Percentiles rank a stretch among this genome's conserved stretches.
These are phyloP conservation scores for Ceratina japonica DNA, from an alignment of 1,140 invertebrate genomes.

Conservation along the genomic window DNA sequence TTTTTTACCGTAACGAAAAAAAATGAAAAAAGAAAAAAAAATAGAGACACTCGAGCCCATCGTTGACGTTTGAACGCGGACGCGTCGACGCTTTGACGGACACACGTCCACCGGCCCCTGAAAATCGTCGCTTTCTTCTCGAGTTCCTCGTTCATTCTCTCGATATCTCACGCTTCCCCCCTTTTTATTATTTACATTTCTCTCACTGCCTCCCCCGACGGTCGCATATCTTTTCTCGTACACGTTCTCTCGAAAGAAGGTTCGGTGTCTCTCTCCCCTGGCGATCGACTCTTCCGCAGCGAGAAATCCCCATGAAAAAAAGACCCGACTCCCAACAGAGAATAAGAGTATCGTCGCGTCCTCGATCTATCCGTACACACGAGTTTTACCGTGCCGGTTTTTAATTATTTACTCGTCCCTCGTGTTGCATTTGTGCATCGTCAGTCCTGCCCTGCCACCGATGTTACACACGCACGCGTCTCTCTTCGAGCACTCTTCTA, in stretches of 20 bases:
- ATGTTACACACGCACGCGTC: slow-evolving; percentile 55
- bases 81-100: slow-evolving; percentile 17
- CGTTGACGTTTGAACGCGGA: not conserved
- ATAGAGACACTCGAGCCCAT: not conserved
- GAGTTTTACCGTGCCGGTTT: slow-evolving; percentile 38
- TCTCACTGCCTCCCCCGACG: not conserved
- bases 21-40: not conserved
- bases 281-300: slow-evolving; percentile 16
- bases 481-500: slow-evolving; percentile 50
- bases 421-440: slow-evolving; percentile 62
- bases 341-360: slow-evolving; percentile 39
- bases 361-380: slow-evolving; percentile 43
- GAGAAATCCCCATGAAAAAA: slow-evolving; percentile 14
- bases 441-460: slow-evolving; percentile 58
- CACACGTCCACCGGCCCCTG: not conserved
- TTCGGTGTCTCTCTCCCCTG: not conserved
- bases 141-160: slow-evolving; percentile 9
- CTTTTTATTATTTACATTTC: not conserved
- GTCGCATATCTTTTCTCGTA: not conserved
- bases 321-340: not conserved
- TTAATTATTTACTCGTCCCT: slow-evolving; percentile 37
- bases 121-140: slow-evolving; percentile 17
- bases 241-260: not conserved
- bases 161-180: slow-evolving; percentile 2
- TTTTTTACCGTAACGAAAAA: not conserved